Evolutionary conservation across 2,888 invertebrate species (phyloP).

Genomic region (Folsomia manolachei): DNA sequence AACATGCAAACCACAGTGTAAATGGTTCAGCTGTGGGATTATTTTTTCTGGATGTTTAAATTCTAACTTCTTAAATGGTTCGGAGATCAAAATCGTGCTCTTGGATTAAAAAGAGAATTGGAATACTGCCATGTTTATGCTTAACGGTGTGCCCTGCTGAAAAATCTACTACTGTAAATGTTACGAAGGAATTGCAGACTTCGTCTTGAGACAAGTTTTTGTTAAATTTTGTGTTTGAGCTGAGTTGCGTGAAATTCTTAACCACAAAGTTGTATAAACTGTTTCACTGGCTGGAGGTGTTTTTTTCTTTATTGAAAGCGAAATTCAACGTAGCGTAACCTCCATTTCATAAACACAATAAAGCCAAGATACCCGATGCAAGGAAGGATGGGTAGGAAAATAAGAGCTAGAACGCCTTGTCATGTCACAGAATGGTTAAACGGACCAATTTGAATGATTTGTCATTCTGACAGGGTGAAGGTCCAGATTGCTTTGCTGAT

Average conservation of each 20-base stretch:
- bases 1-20: no score
- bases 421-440: background rate
- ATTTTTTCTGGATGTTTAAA: background rate
- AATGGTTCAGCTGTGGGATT: background rate
- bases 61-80: background rate
- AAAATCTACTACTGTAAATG: background rate
- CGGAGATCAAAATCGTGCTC: background rate
- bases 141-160: no score
- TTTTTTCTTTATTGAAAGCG: no score
- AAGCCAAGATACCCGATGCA: no score
- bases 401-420: no score
- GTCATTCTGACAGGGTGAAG: constrained; percentile 17
- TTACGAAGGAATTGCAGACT: background rate
- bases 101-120: background rate
- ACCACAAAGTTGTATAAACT: background rate
- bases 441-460: constrained; percentile 16
- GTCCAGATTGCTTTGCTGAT: constrained; percentile 13
- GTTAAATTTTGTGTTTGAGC: background rate
- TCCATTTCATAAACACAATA: no score
- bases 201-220: background rate
- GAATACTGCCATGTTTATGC: background rate
- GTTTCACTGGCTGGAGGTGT: no score
- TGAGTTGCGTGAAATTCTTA: background rate
- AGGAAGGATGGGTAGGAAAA: no score
- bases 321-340: no score